Evolutionary conservation across 2,797 vertebrate genomes (phyloP), one percentile per base, ranked within the genome.

Genomic region (Megaceryle alcyon): DNA sequence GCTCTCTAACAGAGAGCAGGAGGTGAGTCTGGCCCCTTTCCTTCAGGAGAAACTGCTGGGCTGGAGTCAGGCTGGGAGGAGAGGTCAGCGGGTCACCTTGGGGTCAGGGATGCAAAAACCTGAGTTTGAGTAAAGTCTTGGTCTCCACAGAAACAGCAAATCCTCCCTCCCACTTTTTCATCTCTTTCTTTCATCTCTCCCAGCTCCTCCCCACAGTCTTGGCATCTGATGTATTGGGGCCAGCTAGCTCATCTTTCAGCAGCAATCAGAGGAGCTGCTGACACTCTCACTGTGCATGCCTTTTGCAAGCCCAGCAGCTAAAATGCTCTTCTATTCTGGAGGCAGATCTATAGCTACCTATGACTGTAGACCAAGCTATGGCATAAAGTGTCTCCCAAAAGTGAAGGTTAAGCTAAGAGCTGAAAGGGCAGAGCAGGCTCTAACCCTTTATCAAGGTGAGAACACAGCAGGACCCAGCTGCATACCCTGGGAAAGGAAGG

Each of bases 11-110:
- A 46, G 71, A 77, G 72, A 75, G 72, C 89, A 81, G 86, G 84
- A 81, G 86, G 76, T 86, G 82, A 94, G 66, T 61, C 85, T 82
- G 96, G 79, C 66, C 66, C 46, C 70, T 69, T 92, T 87, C 71
- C 83, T 90, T 82, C 87, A 79, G 91, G 59, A 96, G 76, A 91
- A 88, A 82, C 91, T 91, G 91, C 95, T 94, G 89, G 87, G 25
- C 31, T 86, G 82, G 49, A 92, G 65, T 57, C 94, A 85, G 91
- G 71, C 91, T 88, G 37, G 59, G 79, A 93, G 59, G 29, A 91
- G 72, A 94, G 95, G 92, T 93, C 93, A 92, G 64, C 31, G 68
- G 89, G 93, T 93, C 94, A 82, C 43, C n/a, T 41, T 72, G 51
- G 65, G 96, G 91, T 95, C 96, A 96, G 79, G 15, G 82, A 86